These are phyloP conservation scores for Antheraea mylitta DNA, from an alignment of 1,140 invertebrate species.

Conservation along the genomic window DNA sequence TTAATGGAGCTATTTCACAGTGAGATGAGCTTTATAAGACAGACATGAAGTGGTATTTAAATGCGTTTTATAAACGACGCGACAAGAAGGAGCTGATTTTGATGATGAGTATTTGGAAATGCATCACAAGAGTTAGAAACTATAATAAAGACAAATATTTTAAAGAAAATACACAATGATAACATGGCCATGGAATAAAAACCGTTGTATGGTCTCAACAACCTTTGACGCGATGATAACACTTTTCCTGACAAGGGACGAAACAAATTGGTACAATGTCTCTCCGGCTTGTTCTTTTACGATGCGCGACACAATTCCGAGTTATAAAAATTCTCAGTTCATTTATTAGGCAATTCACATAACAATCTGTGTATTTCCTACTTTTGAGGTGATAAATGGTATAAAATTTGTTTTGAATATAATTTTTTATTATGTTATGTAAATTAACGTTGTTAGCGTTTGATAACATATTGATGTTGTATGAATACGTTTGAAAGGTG, in stretches of 20 bases:
- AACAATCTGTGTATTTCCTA: background rate
- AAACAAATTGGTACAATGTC: constrained; percentile 1
- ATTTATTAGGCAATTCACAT: background rate
- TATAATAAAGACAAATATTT: no score
- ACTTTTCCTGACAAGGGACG: background rate
- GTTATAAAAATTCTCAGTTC: background rate
- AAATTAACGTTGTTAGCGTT: background rate
- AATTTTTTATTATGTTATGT: background rate
- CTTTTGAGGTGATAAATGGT: background rate
- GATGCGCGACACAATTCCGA: background rate
- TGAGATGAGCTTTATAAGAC: no score
- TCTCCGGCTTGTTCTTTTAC: background rate
- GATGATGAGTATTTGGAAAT: no score
- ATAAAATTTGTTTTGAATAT: background rate
- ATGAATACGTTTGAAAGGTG: background rate
- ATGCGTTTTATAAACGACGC: no score
- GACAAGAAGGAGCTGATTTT: no score
- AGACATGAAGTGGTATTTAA: no score
- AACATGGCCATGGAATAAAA: background rate
- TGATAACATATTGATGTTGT: background rate
- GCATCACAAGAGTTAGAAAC: no score
- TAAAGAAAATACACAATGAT: background rate
- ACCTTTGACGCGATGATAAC: background rate
- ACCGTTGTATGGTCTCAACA: background rate
- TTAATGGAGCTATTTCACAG: no score